Conservation (phyloP, 2,113 vertebrate genomes). For the Cryptotis parvus region DNA sequence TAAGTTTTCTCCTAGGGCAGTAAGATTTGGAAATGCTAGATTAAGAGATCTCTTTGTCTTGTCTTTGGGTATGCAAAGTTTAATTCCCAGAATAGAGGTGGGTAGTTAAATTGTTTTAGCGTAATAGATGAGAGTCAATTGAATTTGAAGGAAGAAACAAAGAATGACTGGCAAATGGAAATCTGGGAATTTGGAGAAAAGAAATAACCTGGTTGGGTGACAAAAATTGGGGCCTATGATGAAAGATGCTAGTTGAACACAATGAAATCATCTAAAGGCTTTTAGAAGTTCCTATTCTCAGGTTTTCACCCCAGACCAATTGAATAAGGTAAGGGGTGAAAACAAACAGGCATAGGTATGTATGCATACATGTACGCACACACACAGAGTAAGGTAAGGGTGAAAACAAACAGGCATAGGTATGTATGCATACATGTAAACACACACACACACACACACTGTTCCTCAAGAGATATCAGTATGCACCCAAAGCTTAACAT, state of each 20-base stretch:
- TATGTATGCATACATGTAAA: too few species aligned
- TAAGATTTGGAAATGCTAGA: constrained; percentile 11
- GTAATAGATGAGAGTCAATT: not conserved
- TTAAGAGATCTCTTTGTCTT: not conserved
- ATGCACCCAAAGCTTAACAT: constrained; percentile 37
- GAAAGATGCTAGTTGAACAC: not conserved
- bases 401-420: not conserved
- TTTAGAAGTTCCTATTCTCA: not conserved
- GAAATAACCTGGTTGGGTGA: constrained; percentile 31
- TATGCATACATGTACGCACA: too few species aligned
- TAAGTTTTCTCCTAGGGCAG: too few species aligned
- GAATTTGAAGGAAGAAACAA: not conserved
- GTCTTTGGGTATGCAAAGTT: constrained; percentile 53
- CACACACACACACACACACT: too few species aligned
- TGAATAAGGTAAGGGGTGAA: not conserved
- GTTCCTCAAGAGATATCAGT: constrained; percentile 6
- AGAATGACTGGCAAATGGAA: constrained; percentile 20
- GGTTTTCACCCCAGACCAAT: not conserved
- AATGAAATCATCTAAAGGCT: not conserved
- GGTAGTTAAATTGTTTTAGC: constrained; percentile 29
- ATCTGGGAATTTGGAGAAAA: constrained; percentile 28
- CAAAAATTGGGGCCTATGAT: constrained; percentile 3
- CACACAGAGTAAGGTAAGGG: not conserved
- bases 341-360: not conserved
- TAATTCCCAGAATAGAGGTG: not conserved